Evolutionary conservation across 2,113 vertebrate species (phyloP), one percentile per base, ranked within the genome.

Genomic region (Bos javanicus): DNA sequence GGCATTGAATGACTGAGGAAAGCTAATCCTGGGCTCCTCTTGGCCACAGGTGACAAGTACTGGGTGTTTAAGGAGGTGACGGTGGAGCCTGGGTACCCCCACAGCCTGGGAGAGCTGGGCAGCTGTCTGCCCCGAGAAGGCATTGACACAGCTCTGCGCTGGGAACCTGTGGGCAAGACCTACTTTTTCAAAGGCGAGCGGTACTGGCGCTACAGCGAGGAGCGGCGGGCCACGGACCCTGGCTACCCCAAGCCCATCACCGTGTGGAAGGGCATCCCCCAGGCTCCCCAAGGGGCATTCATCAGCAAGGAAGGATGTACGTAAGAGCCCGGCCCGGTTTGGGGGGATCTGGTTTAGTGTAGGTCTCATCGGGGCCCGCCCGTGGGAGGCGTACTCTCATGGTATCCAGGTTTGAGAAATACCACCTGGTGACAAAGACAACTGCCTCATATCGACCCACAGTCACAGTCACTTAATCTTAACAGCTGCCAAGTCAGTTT

Each of bases 151-250:
- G 99, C 99, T 14, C 99, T 99, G 96, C 99, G 99, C 54, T 99
- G 99, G 99, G 99, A 99, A 97, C 99, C 99, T 0, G 99, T 99
- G 1, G 99, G 99, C 57, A 99, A 99, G 97, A 99, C 99, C 5
- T 99, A 99, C 98, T 99, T 99, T 99, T 99, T 99, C 99, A 99
- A 99, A 98, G 99, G 99, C 0, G 99, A 99, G 98, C 99, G 99
- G 98, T 99, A 99, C 98, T 99, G 99, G 99, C 99, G 99, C 92
- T 99, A 99, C 98, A 99, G 99, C 0, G 99, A 99, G 98, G 99
- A 99, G 98, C 99, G 99, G 97, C 98, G 98, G 85, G 99, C 99
- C 0, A 99, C 99, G 0, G 99, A 99, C 97, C 99, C 99, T 0
- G 99, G 99, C 9, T 99, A 99, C 98, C 99, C 99, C 74, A 99